phyloP scores from a whole-genome alignment of 2,888 invertebrate species.

The Smittia sp. region DNA sequence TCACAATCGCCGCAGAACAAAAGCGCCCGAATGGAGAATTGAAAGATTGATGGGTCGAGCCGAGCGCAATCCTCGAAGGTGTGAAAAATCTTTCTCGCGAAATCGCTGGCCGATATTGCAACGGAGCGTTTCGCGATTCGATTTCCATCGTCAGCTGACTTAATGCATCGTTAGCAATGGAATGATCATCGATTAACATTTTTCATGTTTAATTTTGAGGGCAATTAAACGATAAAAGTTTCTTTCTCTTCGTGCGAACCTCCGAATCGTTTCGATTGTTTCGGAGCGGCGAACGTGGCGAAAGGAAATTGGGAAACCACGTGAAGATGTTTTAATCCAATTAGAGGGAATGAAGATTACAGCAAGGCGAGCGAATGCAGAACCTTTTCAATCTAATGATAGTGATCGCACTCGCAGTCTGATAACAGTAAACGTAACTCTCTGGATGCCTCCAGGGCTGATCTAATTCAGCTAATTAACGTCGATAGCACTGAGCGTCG shows the following conservation, averaged over 20 bases:
- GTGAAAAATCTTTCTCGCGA: neutral
- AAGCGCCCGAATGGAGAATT: neutral
- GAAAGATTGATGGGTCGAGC: neutral
- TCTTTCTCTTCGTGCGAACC: neutral
- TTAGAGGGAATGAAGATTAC: neutral
- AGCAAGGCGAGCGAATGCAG: neutral
- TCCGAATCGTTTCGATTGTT: neutral
- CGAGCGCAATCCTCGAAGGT: neutral
- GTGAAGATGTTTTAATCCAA: neutral
- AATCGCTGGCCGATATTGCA: neutral
- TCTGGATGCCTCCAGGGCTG: neutral
- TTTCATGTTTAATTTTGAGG: neutral
- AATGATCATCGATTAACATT: slow-evolving; percentile 1
- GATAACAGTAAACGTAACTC: neutral
- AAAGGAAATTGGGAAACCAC: neutral
- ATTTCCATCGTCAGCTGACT: slow-evolving; percentile 19
- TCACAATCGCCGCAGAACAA: neutral
- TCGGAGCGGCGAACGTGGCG: neutral
- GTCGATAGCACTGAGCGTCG: neutral
- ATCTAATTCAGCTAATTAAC: neutral
- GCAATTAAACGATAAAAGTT: neutral
- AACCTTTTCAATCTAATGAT: neutral
- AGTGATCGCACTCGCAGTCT: neutral
- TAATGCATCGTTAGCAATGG: slow-evolving; percentile 11
- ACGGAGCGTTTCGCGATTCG: neutral